These are phyloP conservation scores for Drosophila tropicalis DNA, from an alignment of 1,140 invertebrate species.

Conservation along the genomic window DNA sequence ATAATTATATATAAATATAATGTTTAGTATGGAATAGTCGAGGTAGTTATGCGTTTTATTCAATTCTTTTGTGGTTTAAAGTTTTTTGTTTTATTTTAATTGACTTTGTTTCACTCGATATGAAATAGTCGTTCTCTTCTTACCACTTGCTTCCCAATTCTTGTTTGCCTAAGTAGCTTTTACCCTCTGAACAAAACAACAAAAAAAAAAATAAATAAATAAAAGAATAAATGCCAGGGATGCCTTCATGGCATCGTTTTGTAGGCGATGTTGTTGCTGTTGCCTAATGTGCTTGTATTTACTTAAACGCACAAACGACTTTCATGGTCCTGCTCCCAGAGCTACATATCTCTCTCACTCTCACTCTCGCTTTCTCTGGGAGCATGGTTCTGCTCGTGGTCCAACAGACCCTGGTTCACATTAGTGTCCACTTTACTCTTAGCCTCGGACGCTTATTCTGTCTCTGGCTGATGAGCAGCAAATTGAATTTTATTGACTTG, in stretches of 20 bases:
- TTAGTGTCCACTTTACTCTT: conserved; percentile 42
- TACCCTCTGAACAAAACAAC: background rate
- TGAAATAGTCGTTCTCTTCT: background rate
- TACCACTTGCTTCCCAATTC: conserved; percentile 3
- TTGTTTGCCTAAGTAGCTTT: conserved; percentile 41
- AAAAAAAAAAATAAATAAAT: conserved; percentile 1
- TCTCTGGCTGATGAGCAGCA: conserved; percentile 65
- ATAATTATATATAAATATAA: no score
- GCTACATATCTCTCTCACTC: no score
- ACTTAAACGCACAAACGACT: conserved; percentile 56
- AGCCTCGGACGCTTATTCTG: conserved; percentile 23
- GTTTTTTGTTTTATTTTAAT: no score
- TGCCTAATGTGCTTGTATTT: conserved; percentile 59
- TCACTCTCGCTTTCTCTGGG: background rate
- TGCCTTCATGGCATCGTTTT: conserved; percentile 1
- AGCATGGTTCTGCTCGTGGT: background rate
- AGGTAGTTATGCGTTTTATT: no score
- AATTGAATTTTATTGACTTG: conserved; percentile 79
- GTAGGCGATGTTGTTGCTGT: conserved; percentile 29
- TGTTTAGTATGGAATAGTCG: no score
- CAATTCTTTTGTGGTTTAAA: no score
- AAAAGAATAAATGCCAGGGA: conserved; percentile 17
- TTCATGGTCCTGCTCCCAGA: conserved; percentile 25
- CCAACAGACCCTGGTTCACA: conserved; percentile 10
- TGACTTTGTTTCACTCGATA: background rate